Evolutionary conservation across 2,113 vertebrate species (phyloP).

Genomic region (Eleginops maclovinus): DNA sequence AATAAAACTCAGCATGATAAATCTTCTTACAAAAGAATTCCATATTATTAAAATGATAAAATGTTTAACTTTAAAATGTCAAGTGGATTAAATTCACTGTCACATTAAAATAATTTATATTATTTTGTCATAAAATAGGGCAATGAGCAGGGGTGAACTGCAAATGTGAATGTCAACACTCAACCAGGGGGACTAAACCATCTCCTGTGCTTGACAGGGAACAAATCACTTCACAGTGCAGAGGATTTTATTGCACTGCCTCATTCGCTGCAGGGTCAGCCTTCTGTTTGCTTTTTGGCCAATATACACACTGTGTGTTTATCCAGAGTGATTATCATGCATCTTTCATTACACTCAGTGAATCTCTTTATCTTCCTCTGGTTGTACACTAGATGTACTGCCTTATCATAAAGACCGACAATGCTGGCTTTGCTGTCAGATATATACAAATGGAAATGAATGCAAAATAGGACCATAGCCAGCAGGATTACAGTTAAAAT

Average conservation of each 20-base stretch:
- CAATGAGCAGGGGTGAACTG: not conserved
- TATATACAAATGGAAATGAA: not conserved
- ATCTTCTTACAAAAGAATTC: not conserved
- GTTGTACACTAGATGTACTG: not conserved
- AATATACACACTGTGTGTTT: not conserved
- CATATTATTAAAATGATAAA: not conserved
- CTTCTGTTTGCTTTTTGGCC: not conserved
- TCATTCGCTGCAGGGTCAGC: not conserved
- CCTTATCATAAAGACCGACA: not conserved
- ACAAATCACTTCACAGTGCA: not conserved
- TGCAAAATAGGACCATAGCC: not conserved
- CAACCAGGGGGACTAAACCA: not conserved
- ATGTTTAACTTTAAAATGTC: too few relatives aligned
- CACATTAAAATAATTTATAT: too few relatives aligned
- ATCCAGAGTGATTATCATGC: not conserved
- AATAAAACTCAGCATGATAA: too few relatives aligned
- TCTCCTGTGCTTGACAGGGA: not conserved
- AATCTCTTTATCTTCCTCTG: not conserved
- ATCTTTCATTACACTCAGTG: not conserved
- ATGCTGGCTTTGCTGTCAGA: not conserved
- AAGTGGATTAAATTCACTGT: too few relatives aligned
- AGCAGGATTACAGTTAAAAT: too few relatives aligned
- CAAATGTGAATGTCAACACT: not conserved
- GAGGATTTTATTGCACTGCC: not conserved
- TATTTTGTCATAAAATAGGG: too few relatives aligned